Evolutionary conservation across 1,140 invertebrate species (phyloP).

Genomic region (Chironomus striatipennis): DNA sequence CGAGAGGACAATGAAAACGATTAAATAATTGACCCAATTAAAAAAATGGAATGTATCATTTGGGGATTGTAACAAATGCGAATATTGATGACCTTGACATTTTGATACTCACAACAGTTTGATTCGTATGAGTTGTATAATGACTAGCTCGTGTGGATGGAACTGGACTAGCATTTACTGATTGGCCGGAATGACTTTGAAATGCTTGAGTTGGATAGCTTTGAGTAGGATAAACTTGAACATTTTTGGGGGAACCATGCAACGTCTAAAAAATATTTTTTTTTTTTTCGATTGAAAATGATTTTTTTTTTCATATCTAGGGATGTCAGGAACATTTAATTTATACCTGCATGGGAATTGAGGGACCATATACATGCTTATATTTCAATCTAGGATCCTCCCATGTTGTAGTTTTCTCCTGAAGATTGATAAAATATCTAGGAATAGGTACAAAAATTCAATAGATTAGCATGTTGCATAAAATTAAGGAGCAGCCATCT

Average conservation of each 20-base stretch:
- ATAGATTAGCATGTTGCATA: not conserved
- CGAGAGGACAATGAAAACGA: not conserved
- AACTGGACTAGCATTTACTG: slow-evolving; percentile 37
- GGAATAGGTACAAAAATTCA: not conserved
- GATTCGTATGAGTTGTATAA: slow-evolving; percentile 30
- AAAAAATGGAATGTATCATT: not conserved
- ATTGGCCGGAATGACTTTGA: slow-evolving; percentile 31
- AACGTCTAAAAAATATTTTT: slow-evolving; percentile 30
- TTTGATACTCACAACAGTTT: slow-evolving; percentile 8
- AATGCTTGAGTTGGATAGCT: slow-evolving; percentile 38
- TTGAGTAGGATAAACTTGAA: slow-evolving; percentile 38
- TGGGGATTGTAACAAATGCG: not conserved
- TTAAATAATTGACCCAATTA: not conserved
- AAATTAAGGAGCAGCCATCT: not conserved
- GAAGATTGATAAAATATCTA: slow-evolving; percentile 18
- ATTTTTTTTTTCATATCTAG: not conserved
- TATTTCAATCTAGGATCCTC: slow-evolving; percentile 10
- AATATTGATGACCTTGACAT: not conserved
- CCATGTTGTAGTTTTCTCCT: slow-evolving; percentile 16
- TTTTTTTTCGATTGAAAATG: not conserved
- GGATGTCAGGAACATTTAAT: not conserved
- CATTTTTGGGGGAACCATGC: slow-evolving; percentile 34
- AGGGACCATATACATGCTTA: not conserved
- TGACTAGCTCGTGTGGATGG: slow-evolving; percentile 33
- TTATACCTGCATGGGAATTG: slow-evolving; percentile 10